Percentiles rank a stretch among this genome's conserved stretches.
Conservation (phyloP, 2,797 vertebrate species). For the Argya squamiceps region DNA sequence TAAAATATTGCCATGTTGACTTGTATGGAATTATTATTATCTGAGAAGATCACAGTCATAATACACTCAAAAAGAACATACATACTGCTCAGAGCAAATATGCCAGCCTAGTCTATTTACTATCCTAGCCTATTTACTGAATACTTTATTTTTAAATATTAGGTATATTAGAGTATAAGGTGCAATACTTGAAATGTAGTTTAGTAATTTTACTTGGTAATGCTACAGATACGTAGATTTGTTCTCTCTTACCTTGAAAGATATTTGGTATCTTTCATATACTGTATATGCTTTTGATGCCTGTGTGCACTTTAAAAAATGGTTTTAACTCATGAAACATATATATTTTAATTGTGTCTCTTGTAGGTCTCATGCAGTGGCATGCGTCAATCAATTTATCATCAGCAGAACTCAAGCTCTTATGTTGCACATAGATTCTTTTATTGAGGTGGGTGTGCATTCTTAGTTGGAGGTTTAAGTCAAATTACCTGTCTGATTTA, state of each 20-base stretch:
- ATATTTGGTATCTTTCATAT: background rate
- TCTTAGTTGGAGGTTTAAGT: background rate
- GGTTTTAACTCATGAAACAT: background rate
- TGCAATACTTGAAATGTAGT: background rate
- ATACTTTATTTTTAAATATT: background rate
- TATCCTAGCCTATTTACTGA: background rate
- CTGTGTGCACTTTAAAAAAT: background rate
- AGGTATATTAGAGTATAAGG: background rate
- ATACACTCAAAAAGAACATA: background rate
- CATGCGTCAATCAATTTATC: conserved; percentile 98
- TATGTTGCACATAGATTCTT: conserved; percentile 96
- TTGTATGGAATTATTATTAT: background rate
- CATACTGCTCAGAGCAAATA: background rate
- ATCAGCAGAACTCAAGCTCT: conserved; percentile 97
- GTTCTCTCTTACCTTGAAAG: background rate
- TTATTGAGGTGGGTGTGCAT: conserved; percentile 90
- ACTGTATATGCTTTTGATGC: background rate
- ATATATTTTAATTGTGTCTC: background rate
- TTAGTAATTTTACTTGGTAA: background rate
- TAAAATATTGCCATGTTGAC: background rate
- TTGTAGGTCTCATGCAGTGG: conserved; percentile 94
- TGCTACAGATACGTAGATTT: background rate
- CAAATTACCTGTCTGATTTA: background rate
- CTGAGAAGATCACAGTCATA: background rate
- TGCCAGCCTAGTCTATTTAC: background rate